Evolutionary conservation across 2,113 vertebrate genomes (phyloP).

Genomic region (Plecturocebus donacophilus): DNA sequence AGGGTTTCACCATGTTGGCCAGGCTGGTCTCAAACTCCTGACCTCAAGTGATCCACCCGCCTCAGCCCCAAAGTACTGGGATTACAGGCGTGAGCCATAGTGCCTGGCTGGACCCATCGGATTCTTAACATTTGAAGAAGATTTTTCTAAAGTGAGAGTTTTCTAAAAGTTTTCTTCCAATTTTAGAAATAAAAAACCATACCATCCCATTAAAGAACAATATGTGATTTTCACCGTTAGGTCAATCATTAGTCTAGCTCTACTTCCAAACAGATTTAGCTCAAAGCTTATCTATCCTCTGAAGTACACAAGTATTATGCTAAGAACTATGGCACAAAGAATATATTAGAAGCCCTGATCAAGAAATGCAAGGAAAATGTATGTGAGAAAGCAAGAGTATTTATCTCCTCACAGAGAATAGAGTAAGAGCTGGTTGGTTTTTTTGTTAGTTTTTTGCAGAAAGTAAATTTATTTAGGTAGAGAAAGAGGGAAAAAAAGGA

Average conservation of each 20-base stretch:
- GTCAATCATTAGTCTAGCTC: background rate
- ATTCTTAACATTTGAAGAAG: background rate
- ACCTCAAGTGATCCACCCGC: no score
- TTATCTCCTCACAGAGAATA: background rate
- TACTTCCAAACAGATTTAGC: background rate
- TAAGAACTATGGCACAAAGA: background rate
- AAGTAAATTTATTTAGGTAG: no score
- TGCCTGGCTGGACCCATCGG: no score
- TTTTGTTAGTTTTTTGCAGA: no score
- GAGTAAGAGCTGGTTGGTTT: background rate
- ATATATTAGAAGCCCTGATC: background rate
- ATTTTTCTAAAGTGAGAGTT: background rate
- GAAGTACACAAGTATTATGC: background rate
- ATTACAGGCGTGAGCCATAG: no score
- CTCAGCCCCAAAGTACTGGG: no score
- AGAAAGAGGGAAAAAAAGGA: no score
- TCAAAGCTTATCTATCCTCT: background rate
- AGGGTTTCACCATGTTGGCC: no score
- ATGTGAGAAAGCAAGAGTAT: background rate
- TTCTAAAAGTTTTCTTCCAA: background rate
- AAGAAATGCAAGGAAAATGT: background rate
- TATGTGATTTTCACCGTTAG: background rate
- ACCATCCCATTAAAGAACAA: background rate
- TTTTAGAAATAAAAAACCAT: background rate
- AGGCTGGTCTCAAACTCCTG: no score